Base-by-base conservation (phyloP, 2,888 invertebrate species). In the Chaetoderma sp. region DNA sequence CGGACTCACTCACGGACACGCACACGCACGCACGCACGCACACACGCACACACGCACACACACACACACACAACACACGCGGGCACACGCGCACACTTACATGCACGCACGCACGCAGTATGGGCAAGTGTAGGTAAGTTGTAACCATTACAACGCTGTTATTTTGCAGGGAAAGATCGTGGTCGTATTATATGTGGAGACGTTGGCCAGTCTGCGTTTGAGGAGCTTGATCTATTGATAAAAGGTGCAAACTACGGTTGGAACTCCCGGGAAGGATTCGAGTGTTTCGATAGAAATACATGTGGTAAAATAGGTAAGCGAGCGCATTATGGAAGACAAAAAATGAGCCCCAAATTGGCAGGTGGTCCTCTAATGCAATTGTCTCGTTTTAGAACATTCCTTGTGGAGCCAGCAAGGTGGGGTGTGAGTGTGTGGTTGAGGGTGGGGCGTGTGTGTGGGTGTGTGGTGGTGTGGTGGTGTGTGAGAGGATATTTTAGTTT, bases 241-340 rank as follows among this genome's bases (percentile, higher is more conserved):
- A 80, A 77, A 60, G 84, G 85, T 30, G 82, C 76, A 16, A 85
- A 85, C 71, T 84, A 83, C 67, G 85, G 84, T 3, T 85, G 85
- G 85, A 80, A 78, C 54, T 58, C 75, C 6, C 68, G 77, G 50
- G 85, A 85, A 60, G 85, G 85, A 2, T 76, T 73, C 33, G 68
- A 71, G 28, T 83, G 81, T 60, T 82, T 65, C 60, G 57, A 71
- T 18, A 42, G 54, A 6, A 33, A 61, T 1, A 49, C 44, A 28
- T 77, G 76, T 57, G 55, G 58, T 2, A 60, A 52, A 25, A 47
- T 56, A 36, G 63, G 67, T 66, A 23, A 57, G 68, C 52, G 1
- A n/a, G n/a, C n/a, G n/a, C n/a, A n/a, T 21, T 8, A 47, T 18
- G 10, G n/a, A n/a, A n/a, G n/a, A n/a, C n/a, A n/a, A n/a, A n/a